These are phyloP conservation scores for Oligia latruncula DNA, from an alignment of 2,888 invertebrate genomes.

Conservation along the genomic window DNA sequence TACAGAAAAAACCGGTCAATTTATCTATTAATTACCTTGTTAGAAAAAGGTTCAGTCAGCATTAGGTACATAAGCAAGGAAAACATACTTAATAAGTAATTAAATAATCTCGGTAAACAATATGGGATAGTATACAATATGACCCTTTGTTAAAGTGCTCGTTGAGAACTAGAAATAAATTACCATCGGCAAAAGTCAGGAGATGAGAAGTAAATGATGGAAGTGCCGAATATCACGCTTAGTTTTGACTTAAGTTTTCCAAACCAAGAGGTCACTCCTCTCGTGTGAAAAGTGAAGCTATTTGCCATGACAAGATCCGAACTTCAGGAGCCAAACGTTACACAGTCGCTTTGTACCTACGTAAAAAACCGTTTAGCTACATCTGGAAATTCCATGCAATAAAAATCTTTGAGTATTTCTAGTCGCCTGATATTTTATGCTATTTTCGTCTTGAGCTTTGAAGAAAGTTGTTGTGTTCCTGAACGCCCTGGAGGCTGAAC, in stretches of 20 bases:
- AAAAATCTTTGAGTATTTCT: slow-evolving; percentile 29
- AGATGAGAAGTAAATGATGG: neutral
- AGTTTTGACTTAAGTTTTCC: neutral
- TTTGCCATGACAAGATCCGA: neutral
- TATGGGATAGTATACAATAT: neutral
- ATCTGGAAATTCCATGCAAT: slow-evolving; percentile 35
- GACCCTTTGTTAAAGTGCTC: neutral
- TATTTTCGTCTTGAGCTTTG: slow-evolving; percentile 30
- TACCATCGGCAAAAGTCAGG: neutral
- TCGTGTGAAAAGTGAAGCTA: neutral
- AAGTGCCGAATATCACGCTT: neutral
- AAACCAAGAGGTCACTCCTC: neutral
- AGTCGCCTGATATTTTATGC: slow-evolving; percentile 18
- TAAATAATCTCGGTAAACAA: neutral
- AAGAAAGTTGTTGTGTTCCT: slow-evolving; percentile 32
- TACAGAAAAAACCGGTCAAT: neutral
- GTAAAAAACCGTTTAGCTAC: slow-evolving; percentile 17
- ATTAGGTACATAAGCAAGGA: neutral
- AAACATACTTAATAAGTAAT: neutral
- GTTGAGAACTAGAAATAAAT: neutral
- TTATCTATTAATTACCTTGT: neutral
- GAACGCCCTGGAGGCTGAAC: slow-evolving; percentile 6
- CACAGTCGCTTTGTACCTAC: neutral
- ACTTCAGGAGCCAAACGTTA: neutral
- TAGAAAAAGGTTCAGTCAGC: neutral